phyloP scores from a whole-genome alignment of 2,113 vertebrate species.

The Pelvicachromis taeniatus region DNA sequence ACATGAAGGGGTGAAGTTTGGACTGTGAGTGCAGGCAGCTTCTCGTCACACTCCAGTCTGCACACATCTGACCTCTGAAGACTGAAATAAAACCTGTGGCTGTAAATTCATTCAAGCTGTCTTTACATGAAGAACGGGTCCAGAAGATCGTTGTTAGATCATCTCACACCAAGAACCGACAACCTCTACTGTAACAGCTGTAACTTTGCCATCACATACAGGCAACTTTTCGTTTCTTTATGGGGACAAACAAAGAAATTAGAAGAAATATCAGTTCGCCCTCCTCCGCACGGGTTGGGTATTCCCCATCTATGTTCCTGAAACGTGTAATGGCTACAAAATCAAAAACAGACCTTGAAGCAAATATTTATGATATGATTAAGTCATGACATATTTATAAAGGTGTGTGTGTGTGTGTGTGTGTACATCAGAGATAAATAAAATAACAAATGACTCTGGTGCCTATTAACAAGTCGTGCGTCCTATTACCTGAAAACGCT shows the following conservation, averaged over 20 bases:
- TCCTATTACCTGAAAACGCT: neutral
- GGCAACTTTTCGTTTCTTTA: neutral
- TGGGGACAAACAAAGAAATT: neutral
- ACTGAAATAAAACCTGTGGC: neutral
- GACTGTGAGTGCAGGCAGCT: neutral
- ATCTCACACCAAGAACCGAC: neutral
- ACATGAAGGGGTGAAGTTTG: neutral
- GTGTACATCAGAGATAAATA: neutral
- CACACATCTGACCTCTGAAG: neutral
- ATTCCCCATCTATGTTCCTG: neutral
- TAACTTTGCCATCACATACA: neutral
- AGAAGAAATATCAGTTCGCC: neutral
- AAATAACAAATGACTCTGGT: neutral
- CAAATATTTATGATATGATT: conserved; percentile 14
- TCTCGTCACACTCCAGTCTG: neutral
- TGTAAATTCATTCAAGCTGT: neutral
- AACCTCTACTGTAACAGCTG: neutral
- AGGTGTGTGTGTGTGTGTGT: neutral
- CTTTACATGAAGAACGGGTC: neutral
- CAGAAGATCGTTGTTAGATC: neutral
- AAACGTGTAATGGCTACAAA: neutral
- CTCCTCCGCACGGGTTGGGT: neutral
- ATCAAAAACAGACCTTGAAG: conserved; percentile 30
- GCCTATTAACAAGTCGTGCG: neutral
- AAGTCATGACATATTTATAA: conserved; percentile 22